Evolutionary conservation across 2,113 vertebrate genomes (phyloP), one percentile per base, ranked within the genome.

Genomic region (Platycercus adscitus): DNA sequence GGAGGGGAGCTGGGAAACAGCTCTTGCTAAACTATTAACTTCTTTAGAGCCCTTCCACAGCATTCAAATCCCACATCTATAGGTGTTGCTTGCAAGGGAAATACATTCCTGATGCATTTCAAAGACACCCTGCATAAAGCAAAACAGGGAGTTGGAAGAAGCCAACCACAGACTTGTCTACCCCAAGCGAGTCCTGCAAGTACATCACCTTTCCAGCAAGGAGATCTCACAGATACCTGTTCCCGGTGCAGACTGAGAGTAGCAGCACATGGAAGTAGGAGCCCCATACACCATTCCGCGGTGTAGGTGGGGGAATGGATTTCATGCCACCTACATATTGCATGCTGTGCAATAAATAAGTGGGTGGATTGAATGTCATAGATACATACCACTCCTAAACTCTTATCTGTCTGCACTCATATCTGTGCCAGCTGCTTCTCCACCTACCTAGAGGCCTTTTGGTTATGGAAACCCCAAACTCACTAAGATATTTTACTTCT

Each of bases 361-460:
- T 94, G 86, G 96, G 93, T 72, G 93, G 86, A 89, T 86, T 96
- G 89, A 96, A 96, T 95, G 92, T 95, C 95, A 96, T 29, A 69
- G 92, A 95, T 79, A 52, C 56, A 69, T 60, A 93, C 81, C 65
- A 87, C 80, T 96, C 88, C 92, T 91, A 76, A 96, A 88, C 60
- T 89, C 84, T 89, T 96, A 89, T 94, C 73, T 96, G 70, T 93
- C 92, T 96, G 91, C 88, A 72, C 86, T 91, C 19, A n/a, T 95
- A 43, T 89, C 92, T 87, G 53, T 89, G 86, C 92, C 96, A 97
- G 86, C 95, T 97, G 94, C 92, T 94, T 94, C 41, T 91, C 93
- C 95, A 96, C 96, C 96, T 97, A 97, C 95, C 88, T 61, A 94
- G 61, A 86, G 86, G 73, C 71, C 92, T 93, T 93, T 83, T 81